Evolutionary conservation across 1,140 invertebrate genomes (phyloP), one percentile per base, ranked within the genome.

Genomic region (Musca domestica): DNA sequence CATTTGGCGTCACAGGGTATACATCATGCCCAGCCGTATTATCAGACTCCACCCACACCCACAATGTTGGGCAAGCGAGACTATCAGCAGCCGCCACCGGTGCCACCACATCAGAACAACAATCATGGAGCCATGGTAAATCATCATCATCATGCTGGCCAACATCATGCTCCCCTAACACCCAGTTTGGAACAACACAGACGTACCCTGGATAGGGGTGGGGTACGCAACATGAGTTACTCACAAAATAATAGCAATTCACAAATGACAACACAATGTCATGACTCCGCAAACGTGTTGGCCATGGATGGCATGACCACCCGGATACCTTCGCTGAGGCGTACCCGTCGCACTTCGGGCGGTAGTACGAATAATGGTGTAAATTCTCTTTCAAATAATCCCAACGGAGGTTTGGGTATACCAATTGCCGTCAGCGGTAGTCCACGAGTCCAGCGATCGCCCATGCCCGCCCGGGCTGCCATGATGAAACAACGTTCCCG

Each of bases 401-500:
- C 56, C 5, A 61, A 61, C 20, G 69, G 68, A 3, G 74, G 74
- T 17, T 74, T 81, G 4, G 78, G 78, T 56, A 80, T 81, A 69
- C 78, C 78, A 54, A 79, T 71, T 20, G 17, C 56, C 41, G 78
- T 80, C 22, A 76, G 79, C 2, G 76, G 79, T 12, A 81, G 80
- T 67, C 80, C 80, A n/a, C 71, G 79, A 0, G 74, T 81, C 1
- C 77, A 81, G 47, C 72, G 79, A 27, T 81, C 80, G 2, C 80
- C 80, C 2, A 81, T 81, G 75, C 79, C 79, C 23, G 72, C 69
- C 20, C 72, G 80, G 6, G 76, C 76, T 6, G 67, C 77, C 34
- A 80, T 80, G 68, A 71, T 80, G 58, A 80, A 78, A 69, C 80
- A 81, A 63, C 72, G 80, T 15, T 76, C 75, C 34, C 74, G 79